Base-by-base conservation (phyloP, 2,888 invertebrate genomes). In the Eupithecia inturbata region DNA sequence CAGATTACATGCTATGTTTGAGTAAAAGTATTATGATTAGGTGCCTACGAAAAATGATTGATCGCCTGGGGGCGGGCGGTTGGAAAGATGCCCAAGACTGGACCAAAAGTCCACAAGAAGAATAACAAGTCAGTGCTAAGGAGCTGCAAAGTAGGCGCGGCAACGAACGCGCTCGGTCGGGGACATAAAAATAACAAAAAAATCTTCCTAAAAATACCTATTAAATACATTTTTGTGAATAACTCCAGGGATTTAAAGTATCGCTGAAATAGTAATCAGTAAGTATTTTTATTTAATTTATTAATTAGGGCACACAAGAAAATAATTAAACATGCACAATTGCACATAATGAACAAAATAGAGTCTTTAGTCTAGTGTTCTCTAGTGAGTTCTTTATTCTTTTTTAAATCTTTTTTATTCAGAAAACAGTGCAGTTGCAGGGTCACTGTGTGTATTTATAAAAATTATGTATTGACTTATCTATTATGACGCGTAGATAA, bases 1-100 rank as follows among this genome's bases (percentile, higher is more conserved):
- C n/a, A n/a, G n/a, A n/a, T n/a, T n/a, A n/a, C n/a, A n/a, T n/a
- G n/a, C n/a, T n/a, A n/a, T n/a, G n/a, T n/a, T n/a, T n/a, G n/a
- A n/a, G n/a, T n/a, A 10, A 49, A 53, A 53, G 22, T 53, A 53
- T 49, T n/a, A 49, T 22, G 9, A 49, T 49, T 9, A n/a, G 49
- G 10, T 22, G 12, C 53, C 26, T 57, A 57, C 12, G 53, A 26
- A 57, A 57, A 57, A 57, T 57, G 57, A 57, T 33, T 60, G 7
- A 39, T 22, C 14, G 39, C 22, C 16, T 57, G 69, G 69, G 67
- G 66, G 68, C 71, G 67, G 66, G 68, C 71, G 71, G 71, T 74
- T 74, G 74, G 74, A 69, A 28, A 22, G 36, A 16, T 69, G 71
- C 74, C 74, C 74, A 19, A n/a, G 10, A 26, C 74, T 69, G 70